A percentile compares a stretch with the other conserved stretches of the same genome.
phyloP scores from a whole-genome alignment of 2,797 vertebrate species.

The Melopsittacus undulatus region DNA sequence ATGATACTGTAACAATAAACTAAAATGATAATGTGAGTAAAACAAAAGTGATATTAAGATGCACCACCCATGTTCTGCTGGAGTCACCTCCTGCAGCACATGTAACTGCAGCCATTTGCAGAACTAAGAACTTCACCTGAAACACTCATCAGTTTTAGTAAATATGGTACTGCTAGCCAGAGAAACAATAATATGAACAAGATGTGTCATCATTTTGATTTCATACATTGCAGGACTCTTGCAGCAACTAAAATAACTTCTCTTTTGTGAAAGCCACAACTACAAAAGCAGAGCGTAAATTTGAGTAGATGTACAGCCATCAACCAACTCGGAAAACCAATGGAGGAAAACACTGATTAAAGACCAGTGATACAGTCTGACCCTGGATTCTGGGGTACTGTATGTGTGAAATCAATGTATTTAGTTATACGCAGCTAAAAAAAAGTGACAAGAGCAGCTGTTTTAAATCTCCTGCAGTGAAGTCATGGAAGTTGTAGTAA shows the following conservation, averaged over 20 bases:
- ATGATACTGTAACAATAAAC: background rate
- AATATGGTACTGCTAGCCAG: background rate
- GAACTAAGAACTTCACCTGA: background rate
- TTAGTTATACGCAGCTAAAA: constrained; percentile 18
- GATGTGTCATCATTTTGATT: background rate
- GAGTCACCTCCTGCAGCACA: background rate
- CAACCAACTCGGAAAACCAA: background rate
- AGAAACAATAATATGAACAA: background rate
- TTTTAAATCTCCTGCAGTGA: constrained; percentile 44
- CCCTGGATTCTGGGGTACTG: background rate
- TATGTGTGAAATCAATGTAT: constrained; percentile 28
- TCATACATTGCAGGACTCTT: background rate
- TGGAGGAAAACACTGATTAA: constrained; percentile 16
- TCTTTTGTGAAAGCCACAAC: background rate
- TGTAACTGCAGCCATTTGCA: rapidly evolving
- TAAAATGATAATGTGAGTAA: background rate
- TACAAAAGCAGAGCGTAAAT: background rate
- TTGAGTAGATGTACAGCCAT: background rate
- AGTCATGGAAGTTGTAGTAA: constrained; percentile 53
- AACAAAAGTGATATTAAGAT: background rate
- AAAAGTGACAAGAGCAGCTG: constrained; percentile 27
- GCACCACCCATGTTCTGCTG: background rate
- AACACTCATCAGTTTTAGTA: background rate
- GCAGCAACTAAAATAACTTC: background rate
- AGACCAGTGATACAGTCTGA: background rate